Base-by-base conservation (phyloP, 2,888 invertebrate genomes). In the Drosophila diplacantha region DNA sequence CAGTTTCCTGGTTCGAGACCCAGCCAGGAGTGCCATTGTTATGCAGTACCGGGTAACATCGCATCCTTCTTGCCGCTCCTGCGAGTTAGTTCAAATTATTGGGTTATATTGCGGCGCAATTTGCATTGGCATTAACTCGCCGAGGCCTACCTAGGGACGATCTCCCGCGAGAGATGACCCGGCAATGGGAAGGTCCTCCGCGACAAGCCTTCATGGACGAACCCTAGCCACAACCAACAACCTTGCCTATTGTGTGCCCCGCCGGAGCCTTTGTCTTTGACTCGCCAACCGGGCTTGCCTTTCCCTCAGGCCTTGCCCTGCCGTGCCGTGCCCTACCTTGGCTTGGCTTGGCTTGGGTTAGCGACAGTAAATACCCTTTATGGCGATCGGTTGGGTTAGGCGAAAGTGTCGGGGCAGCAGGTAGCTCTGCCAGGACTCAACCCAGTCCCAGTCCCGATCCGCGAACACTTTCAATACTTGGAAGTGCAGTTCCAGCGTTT, bases 91-190 rank as follows among this genome's bases (percentile, higher is more conserved):
- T 72, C 35, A 84, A 83, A 80, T 84, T 80, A 79, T 83, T 84
- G 83, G 81, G 78, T 85, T 83, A 85, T 85, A 85, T 85, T 85
- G 80, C 85, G 83, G 77, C 75, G 70, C 83, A 77, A 85, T 82
- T 85, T 84, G 81, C 83, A 84, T 84, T 80, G 83, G 81, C 83
- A 84, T 84, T 84, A 84, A 74, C 81, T 81, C 78, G 80, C 68
- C 57, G 62, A 58, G 50, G 31, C 11, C 24, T 41, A 41, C 41
- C 41, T 41, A 11, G 1, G 24, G 22, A 2, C n/a, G 9, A 5
- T 11, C 29, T 29, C 29, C 4, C 29, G 29, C 4, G 29, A 3
- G 22, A 22, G 44, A 8, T 56, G 76, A 59, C 69, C 60, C 63
- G 65, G 44, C 38, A 38, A 49, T 11, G 31, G 63, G 47, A 52